Conservation (phyloP, 1,140 invertebrate genomes). For the Globodera ellingtonae region DNA sequence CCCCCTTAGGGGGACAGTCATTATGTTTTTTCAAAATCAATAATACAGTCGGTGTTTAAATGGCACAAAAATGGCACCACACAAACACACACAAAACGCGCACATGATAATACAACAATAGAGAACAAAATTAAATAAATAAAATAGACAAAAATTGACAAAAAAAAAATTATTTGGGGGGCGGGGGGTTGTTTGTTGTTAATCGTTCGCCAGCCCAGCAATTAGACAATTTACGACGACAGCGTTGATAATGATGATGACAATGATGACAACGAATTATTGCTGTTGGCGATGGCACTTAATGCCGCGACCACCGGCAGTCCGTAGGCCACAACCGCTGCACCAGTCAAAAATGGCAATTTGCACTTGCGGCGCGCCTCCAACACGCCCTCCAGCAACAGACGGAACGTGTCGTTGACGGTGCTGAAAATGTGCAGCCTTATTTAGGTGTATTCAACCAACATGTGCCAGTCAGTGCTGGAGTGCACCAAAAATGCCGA, state of each 20-base stretch:
- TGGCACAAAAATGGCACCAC: neutral
- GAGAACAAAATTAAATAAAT: neutral
- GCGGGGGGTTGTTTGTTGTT: conserved; percentile 24
- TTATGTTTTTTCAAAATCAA: no score
- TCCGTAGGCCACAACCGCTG: conserved; percentile 57
- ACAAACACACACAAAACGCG: neutral
- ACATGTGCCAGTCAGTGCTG: neutral
- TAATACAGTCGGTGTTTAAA: neutral
- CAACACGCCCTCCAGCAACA: conserved; percentile 50
- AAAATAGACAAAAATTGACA: neutral
- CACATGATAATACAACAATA: no score
- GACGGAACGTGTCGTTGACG: conserved; percentile 34
- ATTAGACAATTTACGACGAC: neutral
- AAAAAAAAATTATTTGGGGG: conserved; percentile 2
- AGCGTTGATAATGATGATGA: no score
- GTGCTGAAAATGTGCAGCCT: neutral
- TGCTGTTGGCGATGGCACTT: neutral
- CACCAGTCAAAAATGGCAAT: conserved; percentile 54
- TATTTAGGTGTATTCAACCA: no score
- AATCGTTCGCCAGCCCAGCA: neutral
- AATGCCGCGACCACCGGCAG: conserved; percentile 36
- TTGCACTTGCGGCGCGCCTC: conserved; percentile 49
- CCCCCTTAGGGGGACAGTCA: no score
- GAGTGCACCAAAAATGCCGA: conserved; percentile 3
- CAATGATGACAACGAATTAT: conserved; percentile 21